phyloP scores from a whole-genome alignment of 1,140 invertebrate species.

The Hylaeus anthracinus region DNA sequence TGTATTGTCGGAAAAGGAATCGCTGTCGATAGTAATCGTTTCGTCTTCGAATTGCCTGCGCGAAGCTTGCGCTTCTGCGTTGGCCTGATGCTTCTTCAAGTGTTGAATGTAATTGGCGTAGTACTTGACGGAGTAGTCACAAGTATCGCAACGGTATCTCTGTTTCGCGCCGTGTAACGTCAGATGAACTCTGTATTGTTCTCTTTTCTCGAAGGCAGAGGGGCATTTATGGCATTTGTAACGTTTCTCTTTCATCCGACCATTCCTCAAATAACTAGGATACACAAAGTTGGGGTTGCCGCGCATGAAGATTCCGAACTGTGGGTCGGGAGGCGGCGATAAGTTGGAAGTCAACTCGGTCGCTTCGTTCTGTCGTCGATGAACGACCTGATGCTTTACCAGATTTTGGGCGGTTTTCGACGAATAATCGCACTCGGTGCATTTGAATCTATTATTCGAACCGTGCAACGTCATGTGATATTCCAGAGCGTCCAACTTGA shows the following conservation, averaged over 20 bases:
- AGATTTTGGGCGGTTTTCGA: constrained; percentile 89
- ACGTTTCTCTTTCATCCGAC: constrained; percentile 87
- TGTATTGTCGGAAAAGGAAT: constrained; percentile 43
- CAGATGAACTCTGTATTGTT: constrained; percentile 92
- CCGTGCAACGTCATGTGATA: constrained; percentile 89
- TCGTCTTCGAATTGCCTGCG: constrained; percentile 79
- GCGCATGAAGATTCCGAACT: constrained; percentile 85
- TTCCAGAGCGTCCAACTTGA: constrained; percentile 86
- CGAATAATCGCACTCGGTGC: constrained; percentile 91
- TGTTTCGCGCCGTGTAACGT: constrained; percentile 92
- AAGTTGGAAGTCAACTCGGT: constrained; percentile 37
- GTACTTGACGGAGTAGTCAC: constrained; percentile 94
- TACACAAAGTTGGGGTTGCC: constrained; percentile 90
- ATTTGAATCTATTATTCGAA: constrained; percentile 86
- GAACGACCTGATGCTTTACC: constrained; percentile 87
- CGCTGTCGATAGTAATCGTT: constrained; percentile 74
- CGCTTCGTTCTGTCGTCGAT: constrained; percentile 76
- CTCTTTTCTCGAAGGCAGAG: constrained; percentile 92
- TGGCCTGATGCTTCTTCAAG: constrained; percentile 88
- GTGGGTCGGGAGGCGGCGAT: constrained; percentile 81
- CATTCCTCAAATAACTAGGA: constrained; percentile 88
- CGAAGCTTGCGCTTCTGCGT: constrained; percentile 84
- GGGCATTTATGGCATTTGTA: constrained; percentile 94
- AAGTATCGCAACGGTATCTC: constrained; percentile 90
- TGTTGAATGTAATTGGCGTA: constrained; percentile 92